phyloP scores from a whole-genome alignment of 2,797 vertebrate species.

The Thalassophryne amazonica region DNA sequence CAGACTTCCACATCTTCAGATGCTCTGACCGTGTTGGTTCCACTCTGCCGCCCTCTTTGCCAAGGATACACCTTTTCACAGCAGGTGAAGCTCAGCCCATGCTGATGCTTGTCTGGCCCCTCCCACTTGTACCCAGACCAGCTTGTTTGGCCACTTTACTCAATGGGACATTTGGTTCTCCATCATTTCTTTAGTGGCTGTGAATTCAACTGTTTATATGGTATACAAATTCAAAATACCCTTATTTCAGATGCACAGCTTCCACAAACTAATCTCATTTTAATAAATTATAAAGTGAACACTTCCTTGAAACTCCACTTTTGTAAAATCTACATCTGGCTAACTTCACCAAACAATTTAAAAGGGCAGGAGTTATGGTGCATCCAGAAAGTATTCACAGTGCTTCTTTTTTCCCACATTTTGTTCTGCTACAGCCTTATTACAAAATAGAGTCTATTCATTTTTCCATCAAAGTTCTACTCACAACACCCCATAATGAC shows the following conservation, averaged over 20 bases:
- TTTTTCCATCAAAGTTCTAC: no score
- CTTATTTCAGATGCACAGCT: neutral
- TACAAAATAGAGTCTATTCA: no score
- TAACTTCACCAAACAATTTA: no score
- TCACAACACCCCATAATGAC: no score
- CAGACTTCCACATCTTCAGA: slow-evolving; percentile 16
- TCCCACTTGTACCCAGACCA: slow-evolving; percentile 48
- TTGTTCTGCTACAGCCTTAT: no score
- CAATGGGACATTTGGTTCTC: slow-evolving; percentile 9
- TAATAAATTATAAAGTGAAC: no score
- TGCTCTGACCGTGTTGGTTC: slow-evolving; percentile 1
- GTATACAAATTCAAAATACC: neutral
- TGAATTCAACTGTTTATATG: neutral
- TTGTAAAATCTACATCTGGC: no score
- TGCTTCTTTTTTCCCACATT: no score
- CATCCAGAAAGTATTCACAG: no score
- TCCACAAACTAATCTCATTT: no score
- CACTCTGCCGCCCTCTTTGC: slow-evolving; percentile 18
- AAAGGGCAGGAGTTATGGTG: no score
- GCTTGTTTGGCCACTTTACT: slow-evolving; percentile 48
- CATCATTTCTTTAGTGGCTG: neutral
- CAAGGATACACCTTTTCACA: slow-evolving; percentile 33
- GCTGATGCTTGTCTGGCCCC: slow-evolving; percentile 34
- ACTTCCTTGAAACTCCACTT: no score
- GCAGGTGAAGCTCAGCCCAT: slow-evolving; percentile 62